A percentile compares a stretch with the other conserved stretches of the same genome.
Conservation (phyloP, 1,140 invertebrate species). For the Aphelinus certus region DNA sequence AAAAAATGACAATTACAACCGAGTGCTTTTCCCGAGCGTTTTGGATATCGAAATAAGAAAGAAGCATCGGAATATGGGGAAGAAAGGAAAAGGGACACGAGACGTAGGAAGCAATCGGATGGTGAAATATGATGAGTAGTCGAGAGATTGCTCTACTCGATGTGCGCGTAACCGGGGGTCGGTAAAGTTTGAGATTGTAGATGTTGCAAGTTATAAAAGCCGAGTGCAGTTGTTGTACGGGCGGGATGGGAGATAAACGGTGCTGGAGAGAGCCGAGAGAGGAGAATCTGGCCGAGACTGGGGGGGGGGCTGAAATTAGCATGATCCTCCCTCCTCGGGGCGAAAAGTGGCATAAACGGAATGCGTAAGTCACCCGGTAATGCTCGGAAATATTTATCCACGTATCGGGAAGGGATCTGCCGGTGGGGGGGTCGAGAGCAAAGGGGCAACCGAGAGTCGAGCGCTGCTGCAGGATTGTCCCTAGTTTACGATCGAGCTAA, state of each 20-base stretch:
- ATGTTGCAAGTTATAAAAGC: not conserved
- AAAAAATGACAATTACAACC: too few species aligned
- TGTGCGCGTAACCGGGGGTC: too few species aligned
- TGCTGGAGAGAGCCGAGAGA: too few species aligned
- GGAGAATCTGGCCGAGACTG: not conserved
- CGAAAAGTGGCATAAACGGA: slow-evolving; percentile 29
- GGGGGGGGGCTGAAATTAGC: slow-evolving; percentile 4
- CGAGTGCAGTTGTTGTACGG: not conserved
- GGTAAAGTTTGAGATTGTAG: too few species aligned
- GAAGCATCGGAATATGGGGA: too few species aligned
- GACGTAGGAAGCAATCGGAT: too few species aligned
- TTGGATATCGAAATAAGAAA: too few species aligned
- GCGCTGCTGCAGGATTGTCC: not conserved
- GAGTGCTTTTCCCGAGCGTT: too few species aligned
- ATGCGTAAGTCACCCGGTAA: slow-evolving; percentile 26
- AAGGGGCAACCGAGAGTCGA: slow-evolving; percentile 30
- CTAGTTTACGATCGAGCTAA: slow-evolving; percentile 51
- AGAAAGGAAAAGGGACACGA: too few species aligned
- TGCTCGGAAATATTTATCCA: slow-evolving; percentile 24
- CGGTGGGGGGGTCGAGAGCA: slow-evolving; percentile 33
- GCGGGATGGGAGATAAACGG: slow-evolving; percentile 3
- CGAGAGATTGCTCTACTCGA: too few species aligned
- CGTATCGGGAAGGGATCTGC: slow-evolving; percentile 34
- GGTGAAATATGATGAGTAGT: too few species aligned
- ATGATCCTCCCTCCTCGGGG: slow-evolving; percentile 6